Conservation (phyloP, 2,113 vertebrate species). For the Candoia aspera region DNA sequence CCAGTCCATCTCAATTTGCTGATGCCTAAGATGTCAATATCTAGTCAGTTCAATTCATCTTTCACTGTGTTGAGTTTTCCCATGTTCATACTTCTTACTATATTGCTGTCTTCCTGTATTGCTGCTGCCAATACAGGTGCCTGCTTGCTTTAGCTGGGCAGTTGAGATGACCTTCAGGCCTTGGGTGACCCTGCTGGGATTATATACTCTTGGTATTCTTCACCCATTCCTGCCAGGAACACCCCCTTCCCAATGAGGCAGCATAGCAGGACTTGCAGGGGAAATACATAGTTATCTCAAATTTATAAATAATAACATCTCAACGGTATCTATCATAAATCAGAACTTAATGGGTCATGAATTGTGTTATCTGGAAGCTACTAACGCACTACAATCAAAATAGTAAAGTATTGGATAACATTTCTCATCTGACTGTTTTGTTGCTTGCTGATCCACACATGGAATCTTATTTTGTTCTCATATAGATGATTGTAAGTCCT, state of each 20-base stretch:
- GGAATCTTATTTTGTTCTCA: slow-evolving; percentile 3
- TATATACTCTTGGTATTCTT: background rate
- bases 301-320: slow-evolving; percentile 5
- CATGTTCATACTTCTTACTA: background rate
- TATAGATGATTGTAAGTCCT: background rate
- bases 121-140: background rate
- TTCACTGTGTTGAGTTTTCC: background rate
- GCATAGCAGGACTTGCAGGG: background rate
- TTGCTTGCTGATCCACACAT: slow-evolving; percentile 10
- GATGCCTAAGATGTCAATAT: background rate
- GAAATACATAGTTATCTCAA: background rate
- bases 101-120: background rate
- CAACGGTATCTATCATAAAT: background rate
- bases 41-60: background rate
- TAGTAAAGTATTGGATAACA: rapidly evolving
- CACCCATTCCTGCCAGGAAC: background rate
- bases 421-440: slow-evolving; percentile 5
- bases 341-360: background rate
- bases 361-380: background rate
- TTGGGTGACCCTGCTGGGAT: background rate
- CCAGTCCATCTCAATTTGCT: background rate
- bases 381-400: background rate
- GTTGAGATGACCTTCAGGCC: background rate
- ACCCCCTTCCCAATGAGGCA: background rate
- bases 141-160: background rate